These are phyloP conservation scores for Scyliorhinus canicula DNA, from an alignment of 2,797 vertebrate species.

Conservation along the genomic window DNA sequence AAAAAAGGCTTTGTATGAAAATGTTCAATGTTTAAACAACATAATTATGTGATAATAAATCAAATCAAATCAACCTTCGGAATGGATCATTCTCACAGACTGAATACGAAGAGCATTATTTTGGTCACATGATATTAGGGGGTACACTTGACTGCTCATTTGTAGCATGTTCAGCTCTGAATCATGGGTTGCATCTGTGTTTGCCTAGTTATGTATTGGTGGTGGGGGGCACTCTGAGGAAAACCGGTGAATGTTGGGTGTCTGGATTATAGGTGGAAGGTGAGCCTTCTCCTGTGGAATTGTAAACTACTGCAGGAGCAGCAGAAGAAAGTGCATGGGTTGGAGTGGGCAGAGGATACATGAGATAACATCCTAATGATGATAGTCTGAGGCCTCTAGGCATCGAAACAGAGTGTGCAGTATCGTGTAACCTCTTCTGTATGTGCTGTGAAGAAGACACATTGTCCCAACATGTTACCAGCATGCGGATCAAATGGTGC, in stretches of 20 bases:
- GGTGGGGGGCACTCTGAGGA: not conserved
- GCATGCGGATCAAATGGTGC: no score
- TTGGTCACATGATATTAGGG: not conserved
- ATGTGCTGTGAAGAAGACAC: no score
- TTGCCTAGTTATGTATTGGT: not conserved
- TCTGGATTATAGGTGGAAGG: not conserved
- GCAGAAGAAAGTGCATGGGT: not conserved
- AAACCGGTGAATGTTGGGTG: not conserved
- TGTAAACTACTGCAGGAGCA: not conserved
- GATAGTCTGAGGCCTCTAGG: no score
- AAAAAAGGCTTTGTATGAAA: not conserved
- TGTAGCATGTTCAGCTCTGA: not conserved
- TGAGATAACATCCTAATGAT: not conserved
- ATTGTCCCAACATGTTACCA: no score
- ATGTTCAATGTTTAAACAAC: not conserved
- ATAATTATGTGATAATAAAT: no score
- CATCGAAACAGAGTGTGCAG: no score
- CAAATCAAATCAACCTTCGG: not conserved
- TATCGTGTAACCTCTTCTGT: no score
- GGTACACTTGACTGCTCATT: no score
- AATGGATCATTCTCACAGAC: not conserved
- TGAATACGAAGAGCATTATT: not conserved
- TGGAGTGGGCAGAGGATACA: not conserved
- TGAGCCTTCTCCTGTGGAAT: not conserved
- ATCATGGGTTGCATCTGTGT: not conserved